Evolutionary conservation across 2,113 vertebrate species (phyloP), one percentile per base, ranked within the genome.

Genomic region (Indicator maculatus): DNA sequence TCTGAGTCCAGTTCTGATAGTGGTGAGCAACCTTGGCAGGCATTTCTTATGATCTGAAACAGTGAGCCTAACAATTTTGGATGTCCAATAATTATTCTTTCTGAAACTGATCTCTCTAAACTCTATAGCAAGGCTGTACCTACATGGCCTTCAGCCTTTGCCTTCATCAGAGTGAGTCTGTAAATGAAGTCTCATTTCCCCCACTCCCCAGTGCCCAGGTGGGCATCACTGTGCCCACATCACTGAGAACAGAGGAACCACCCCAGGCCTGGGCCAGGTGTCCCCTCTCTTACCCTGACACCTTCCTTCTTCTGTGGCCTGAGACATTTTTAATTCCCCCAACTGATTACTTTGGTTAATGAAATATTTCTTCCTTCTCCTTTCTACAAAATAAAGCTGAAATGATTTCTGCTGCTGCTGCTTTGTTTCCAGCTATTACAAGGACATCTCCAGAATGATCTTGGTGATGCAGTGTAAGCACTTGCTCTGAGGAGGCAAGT

Each of bases 191-290:
- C 27, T 76, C 13, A 9, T 74, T 59, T 88, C 60, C 31, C 21
- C 16, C 3, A 0, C 12, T 64, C 8, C 16, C 23, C 53, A 72
- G 45, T 2, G 1, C 27, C 20, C 18, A 64, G 55, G 9, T 38
- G 13, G 13, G 17, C 36, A 77, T 30, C 1, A 0, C 8, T 1
- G 0, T 59, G 45, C 6, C 9, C 52, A 74, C 30, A 44, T 61
- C n/a, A 19, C 16, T 38, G 52, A 71, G n/a, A 11, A 31, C 45
- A 73, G 45, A 61, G 26, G 33, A 83, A 61, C 11, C 13, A 44
- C 3, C 8, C 7, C 10, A 53, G 31, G 4, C 8, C 61, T 63
- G 47, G 36, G 27, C 2, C 27, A 44, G 30, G 7, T 2, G 2
- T 9, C 5, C 7, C 7, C 14, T 70, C 83, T 16, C 20, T 71